Evolutionary conservation across 2,113 vertebrate genomes (phyloP).

Genomic region (Nycticebus coucang): DNA sequence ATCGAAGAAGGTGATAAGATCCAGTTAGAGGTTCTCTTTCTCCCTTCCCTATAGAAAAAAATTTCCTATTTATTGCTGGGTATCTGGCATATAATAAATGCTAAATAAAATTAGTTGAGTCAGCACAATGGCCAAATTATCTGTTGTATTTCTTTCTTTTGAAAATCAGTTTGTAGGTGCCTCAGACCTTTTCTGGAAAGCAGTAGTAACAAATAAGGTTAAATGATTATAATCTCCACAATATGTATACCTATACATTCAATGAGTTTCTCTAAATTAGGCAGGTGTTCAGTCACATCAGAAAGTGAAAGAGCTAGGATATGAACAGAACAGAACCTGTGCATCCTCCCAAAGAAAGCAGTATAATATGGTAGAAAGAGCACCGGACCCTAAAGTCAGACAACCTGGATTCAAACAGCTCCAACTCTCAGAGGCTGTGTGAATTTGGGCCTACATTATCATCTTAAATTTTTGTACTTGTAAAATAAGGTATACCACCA

Average conservation of each 20-base stretch:
- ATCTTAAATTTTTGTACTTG: not conserved
- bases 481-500: not conserved
- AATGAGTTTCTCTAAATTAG: constrained; percentile 46
- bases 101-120: constrained; percentile 58
- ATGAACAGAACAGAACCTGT: not conserved
- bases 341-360: not conserved
- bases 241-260: not conserved
- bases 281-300: not conserved
- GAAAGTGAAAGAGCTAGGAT: not conserved
- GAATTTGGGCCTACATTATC: not conserved
- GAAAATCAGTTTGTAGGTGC: constrained; percentile 51
- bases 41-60: constrained; percentile 42
- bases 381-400: not conserved
- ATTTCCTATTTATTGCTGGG: constrained; percentile 48
- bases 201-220: constrained; percentile 48
- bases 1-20: not conserved
- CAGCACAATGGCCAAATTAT: constrained; percentile 35
- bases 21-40: not conserved
- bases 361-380: not conserved
- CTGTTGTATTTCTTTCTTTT: constrained; percentile 44
- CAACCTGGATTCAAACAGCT: constrained; percentile 16
- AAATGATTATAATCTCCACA: constrained; percentile 45
- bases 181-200: constrained; percentile 48
- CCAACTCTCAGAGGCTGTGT: not conserved
- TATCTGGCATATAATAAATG: constrained; percentile 42